These are phyloP conservation scores for Gymnobelideus leadbeateri DNA, from an alignment of 2,113 vertebrate genomes.

Conservation along the genomic window DNA sequence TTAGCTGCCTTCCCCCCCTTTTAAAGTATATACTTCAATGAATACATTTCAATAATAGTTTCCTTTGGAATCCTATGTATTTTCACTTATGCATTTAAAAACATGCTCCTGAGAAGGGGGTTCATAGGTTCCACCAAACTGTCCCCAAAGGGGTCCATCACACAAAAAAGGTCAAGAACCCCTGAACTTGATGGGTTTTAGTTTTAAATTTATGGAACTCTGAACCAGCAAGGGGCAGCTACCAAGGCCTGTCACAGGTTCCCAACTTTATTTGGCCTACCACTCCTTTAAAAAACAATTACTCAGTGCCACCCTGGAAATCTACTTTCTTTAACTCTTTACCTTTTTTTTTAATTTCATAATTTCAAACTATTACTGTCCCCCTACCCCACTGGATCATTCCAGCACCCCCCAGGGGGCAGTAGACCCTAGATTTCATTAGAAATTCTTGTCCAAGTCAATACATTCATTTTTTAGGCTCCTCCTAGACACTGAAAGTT, in stretches of 20 bases:
- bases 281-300: too few species aligned
- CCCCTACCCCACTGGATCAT: too few species aligned
- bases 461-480: background rate
- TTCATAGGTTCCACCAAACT: background rate
- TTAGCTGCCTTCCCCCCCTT: too few species aligned
- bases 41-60: background rate
- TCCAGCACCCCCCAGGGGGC: too few species aligned
- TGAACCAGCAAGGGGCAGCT: background rate
- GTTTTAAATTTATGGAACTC: background rate
- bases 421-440: background rate
- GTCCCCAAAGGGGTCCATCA: background rate
- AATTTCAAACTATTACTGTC: too few species aligned
- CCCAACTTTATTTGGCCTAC: too few species aligned
- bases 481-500: background rate
- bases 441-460: background rate
- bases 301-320: too few species aligned
- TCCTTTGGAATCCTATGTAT: background rate
- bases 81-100: background rate
- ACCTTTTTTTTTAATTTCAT: too few species aligned
- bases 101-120: background rate
- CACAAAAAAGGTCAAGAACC: background rate
- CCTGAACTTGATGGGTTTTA: background rate
- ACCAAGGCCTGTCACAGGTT: too few species aligned
- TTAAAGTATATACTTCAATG: background rate
- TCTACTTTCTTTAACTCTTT: too few species aligned